Base-by-base conservation (phyloP, 2,797 vertebrate genomes). In the Amazona ochrocephala region DNA sequence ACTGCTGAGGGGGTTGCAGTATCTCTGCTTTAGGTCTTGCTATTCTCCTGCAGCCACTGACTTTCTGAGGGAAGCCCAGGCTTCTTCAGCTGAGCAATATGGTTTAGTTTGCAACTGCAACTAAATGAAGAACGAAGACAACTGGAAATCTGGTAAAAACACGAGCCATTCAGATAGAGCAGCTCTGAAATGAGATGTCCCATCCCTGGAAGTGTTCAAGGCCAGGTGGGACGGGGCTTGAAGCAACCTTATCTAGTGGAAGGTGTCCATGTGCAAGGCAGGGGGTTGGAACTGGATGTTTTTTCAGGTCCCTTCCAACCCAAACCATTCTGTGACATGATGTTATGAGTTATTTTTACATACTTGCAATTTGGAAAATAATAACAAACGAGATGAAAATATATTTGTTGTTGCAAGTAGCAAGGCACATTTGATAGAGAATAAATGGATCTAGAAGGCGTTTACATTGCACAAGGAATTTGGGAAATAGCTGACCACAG, bases 401-500 rank as follows among this genome's bases (percentile, higher is more conserved):
- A 7, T 37, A 2, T 61, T 80, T 61, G 39, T 68, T 62, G 30
- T 66, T 82, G 41, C 10, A 88, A 71, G 50, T 39, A 84, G 37
- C 37, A 58, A 87, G 84, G 45, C 24, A 58, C 7, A 18, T 70
- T 58, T 17, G 7, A 11, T 65, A 48, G 22, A 47, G 32, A n/a
- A 8, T 58, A 74, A 76, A n/a, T 29, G 30, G 11, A 8, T 65
- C 9, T 20, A 44, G 44, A 75, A 78, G 27, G 26, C n/a, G 4
- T 62, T 58, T 53, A 22, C 11, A 22, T 84, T 71, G 10, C 13
- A 42, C 41, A 61, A 75, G 61, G 73, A 89, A 26, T 74, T 75
- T 15, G 37, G 78, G 93, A 86, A 84, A 73, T 45, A 67, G 90
- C 88, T 88, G 68, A 89, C 62, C 19, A 44, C 42, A 94, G 70